Percentiles rank a stretch among this genome's conserved stretches.
These are phyloP conservation scores for Ennomos erosarius DNA, from an alignment of 2,888 invertebrate species.

Conservation along the genomic window DNA sequence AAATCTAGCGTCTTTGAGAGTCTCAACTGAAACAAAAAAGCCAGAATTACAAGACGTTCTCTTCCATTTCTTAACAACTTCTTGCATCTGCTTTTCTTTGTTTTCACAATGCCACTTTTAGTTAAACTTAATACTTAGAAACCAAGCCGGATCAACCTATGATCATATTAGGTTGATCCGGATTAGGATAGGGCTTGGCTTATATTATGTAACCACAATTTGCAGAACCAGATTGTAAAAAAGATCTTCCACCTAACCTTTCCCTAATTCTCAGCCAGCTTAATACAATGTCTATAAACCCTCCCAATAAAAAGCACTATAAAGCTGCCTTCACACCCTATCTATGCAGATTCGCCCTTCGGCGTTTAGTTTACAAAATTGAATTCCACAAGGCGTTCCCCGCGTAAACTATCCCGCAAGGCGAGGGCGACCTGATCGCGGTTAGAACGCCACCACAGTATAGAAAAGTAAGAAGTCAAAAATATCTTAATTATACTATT, in stretches of 20 bases:
- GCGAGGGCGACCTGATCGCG: conserved; percentile 51
- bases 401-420: conserved; percentile 70
- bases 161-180: too few relatives aligned
- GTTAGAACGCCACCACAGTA: conserved; percentile 24
- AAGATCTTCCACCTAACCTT: background rate
- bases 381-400: conserved; percentile 69
- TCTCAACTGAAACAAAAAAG: too few relatives aligned
- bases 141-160: too few relatives aligned
- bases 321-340: conserved; percentile 38
- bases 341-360: conserved; percentile 40
- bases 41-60: too few relatives aligned
- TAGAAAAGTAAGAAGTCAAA: background rate
- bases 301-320: conserved; percentile 25
- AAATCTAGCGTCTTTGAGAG: too few relatives aligned
- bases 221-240: too few relatives aligned
- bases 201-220: too few relatives aligned
- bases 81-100: too few relatives aligned
- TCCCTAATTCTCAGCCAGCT: conserved; percentile 8
- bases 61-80: too few relatives aligned
- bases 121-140: too few relatives aligned
- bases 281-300: conserved; percentile 23
- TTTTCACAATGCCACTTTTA: too few relatives aligned
- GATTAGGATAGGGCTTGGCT: too few relatives aligned
- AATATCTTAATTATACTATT: background rate
- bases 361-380: conserved; percentile 68